Evolutionary conservation across 2,888 invertebrate genomes (phyloP), one percentile per base, ranked within the genome.

Genomic region (Euphydryas editha): DNA sequence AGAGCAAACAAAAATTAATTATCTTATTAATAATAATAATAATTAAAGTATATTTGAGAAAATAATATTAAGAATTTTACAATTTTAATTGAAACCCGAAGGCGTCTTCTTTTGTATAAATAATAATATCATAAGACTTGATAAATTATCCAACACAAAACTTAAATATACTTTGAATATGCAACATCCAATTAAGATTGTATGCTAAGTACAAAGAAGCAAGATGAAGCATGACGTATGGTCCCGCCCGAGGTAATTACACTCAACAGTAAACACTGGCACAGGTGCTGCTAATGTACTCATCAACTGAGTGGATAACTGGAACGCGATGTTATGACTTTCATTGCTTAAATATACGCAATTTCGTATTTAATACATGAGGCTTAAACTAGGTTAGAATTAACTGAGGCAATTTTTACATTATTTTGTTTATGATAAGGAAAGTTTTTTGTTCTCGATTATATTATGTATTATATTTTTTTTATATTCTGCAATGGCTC

Each of bases 171-270:
- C 21, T 30, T 54, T 54, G 54, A 54, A 54, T 30, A 36, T 54
- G 54, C 30, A 54, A 54, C 54, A 54, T 54, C 54, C 54, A 54
- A 54, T 54, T 54, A 54, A 36, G 54, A 54, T 54, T 73, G 68
- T 67, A 58, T 37, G 49, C 49, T 57, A 57, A 62, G 63, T 58
- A 51, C 63, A 59, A 59, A 58, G 65, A 65, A 60, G 55, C 64
- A 75, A 73, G 86, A 88, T 84, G 82, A 81, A 85, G 75, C 76
- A 86, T 88, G 86, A 88, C 86, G 84, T 85, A 87, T 75, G 69
- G 67, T 62, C 62, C 65, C 73, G 58, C 60, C 57, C 65, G 51
- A 63, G 69, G 68, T 75, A 73, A 74, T 73, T 72, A 74, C 69
- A 73, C 72, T 65, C 58, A 39, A 63, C 57, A 64, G 59, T 64